These are phyloP conservation scores for Takifugu ocellatus DNA, from an alignment of 2,797 vertebrate species.

Conservation along the genomic window DNA sequence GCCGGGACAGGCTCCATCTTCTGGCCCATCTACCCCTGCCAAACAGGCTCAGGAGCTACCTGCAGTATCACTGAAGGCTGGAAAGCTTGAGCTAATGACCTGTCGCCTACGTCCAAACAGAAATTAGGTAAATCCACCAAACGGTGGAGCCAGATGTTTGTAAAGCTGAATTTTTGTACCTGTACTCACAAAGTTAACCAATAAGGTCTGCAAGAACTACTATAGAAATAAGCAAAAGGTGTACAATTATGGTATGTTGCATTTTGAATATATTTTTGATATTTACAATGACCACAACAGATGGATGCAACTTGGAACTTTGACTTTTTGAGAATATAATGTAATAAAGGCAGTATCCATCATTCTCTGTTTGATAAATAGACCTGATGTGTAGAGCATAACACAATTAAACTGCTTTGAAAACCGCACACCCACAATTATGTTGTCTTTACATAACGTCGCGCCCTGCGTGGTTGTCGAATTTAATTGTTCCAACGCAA, in stretches of 20 bases:
- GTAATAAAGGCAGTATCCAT: no score
- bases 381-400: conserved; percentile 1
- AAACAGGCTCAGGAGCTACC: conserved; percentile 82
- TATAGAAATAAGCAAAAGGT: not conserved
- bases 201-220: no score
- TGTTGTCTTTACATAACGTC: not conserved
- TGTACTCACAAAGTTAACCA: no score
- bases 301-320: conserved; percentile 25
- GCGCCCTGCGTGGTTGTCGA: no score
- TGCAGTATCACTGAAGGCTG: conserved; percentile 84
- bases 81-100: not conserved
- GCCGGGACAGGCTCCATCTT: conserved; percentile 83
- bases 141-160: not conserved
- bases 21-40: conserved; percentile 88
- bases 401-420: conserved; percentile 36
- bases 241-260: conserved; percentile 21
- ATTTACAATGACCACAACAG: conserved; percentile 2
- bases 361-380: conserved; percentile 12
- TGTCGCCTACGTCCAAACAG: no score
- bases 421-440: conserved; percentile 6
- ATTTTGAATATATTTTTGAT: conserved; percentile 21
- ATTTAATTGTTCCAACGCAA: no score
- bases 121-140: not conserved
- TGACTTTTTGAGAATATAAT: no score
- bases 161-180: no score